Conservation (phyloP, 2,113 vertebrate species). For the Lophotis ruficrista region DNA sequence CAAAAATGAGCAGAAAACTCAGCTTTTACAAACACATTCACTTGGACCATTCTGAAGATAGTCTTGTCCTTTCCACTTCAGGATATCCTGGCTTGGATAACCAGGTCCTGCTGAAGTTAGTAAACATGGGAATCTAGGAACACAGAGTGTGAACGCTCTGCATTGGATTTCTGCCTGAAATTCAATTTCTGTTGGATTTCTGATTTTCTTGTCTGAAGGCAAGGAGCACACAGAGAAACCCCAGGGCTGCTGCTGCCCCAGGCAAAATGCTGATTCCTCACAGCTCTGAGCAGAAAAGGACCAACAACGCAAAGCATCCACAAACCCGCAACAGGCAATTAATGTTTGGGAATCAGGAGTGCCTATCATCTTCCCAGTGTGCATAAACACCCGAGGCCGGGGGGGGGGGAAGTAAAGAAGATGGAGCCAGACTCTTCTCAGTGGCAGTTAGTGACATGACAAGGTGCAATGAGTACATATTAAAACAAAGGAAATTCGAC, state of each 20-base stretch:
- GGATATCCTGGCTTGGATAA: not conserved
- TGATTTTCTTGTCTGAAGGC: not conserved
- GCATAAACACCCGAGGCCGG: not conserved
- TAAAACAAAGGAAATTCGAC: not conserved
- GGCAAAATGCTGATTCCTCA: not conserved
- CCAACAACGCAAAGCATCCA: not conserved
- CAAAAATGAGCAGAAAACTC: not conserved
- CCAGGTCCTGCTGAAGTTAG: not conserved
- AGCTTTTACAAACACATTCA: not conserved
- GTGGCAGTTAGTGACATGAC: not conserved
- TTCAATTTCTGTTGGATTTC: too few species aligned
- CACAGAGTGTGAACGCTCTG: not conserved
- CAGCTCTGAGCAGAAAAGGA: not conserved
- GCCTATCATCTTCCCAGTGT: not conserved
- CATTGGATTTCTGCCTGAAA: not conserved
- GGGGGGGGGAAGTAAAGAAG: fast-evolving
- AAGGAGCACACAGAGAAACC: not conserved
- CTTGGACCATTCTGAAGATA: not conserved
- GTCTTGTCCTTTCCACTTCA: not conserved
- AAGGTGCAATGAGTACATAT: not conserved
- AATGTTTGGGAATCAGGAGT: not conserved
- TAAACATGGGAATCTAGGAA: not conserved
- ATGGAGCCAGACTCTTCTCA: not conserved
- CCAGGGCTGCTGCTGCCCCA: not conserved
- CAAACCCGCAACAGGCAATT: not conserved